phyloP scores from a whole-genome alignment of 2,888 invertebrate genomes.

The Chaetogeoica ovagalla region DNA sequence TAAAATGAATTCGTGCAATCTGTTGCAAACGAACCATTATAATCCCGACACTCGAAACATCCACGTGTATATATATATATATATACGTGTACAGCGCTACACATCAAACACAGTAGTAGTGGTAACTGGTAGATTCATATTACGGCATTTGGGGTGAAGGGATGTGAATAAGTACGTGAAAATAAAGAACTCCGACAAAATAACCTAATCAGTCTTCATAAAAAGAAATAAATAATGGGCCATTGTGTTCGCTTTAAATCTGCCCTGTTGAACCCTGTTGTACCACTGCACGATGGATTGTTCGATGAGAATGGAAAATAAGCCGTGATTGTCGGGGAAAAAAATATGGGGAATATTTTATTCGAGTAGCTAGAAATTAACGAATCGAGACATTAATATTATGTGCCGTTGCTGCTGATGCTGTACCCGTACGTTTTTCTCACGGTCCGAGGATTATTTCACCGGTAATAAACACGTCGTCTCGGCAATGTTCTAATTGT shows the following conservation, averaged over 20 bases:
- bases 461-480: background rate
- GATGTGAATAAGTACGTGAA: constrained; percentile 21
- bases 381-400: background rate
- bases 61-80: no score
- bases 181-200: constrained; percentile 41
- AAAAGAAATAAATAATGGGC: constrained; percentile 43
- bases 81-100: background rate
- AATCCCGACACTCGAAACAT: constrained; percentile 47
- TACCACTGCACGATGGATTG: background rate
- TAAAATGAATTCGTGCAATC: constrained; percentile 19
- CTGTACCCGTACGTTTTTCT: background rate
- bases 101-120: constrained; percentile 28
- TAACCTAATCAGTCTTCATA: constrained; percentile 52
- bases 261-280: constrained; percentile 16
- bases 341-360: constrained; percentile 17
- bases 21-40: constrained; percentile 19
- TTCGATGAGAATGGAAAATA: constrained; percentile 23
- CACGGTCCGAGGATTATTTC: background rate
- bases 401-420: no score
- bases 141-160: constrained; percentile 23
- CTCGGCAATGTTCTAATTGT: background rate
- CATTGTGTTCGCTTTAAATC: constrained; percentile 49
- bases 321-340: constrained; percentile 27
- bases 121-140: constrained; percentile 17
- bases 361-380: constrained; percentile 39